Evolutionary conservation across 2,113 vertebrate species (phyloP), one percentile per base, ranked within the genome.

Genomic region (Cercocebus atys): DNA sequence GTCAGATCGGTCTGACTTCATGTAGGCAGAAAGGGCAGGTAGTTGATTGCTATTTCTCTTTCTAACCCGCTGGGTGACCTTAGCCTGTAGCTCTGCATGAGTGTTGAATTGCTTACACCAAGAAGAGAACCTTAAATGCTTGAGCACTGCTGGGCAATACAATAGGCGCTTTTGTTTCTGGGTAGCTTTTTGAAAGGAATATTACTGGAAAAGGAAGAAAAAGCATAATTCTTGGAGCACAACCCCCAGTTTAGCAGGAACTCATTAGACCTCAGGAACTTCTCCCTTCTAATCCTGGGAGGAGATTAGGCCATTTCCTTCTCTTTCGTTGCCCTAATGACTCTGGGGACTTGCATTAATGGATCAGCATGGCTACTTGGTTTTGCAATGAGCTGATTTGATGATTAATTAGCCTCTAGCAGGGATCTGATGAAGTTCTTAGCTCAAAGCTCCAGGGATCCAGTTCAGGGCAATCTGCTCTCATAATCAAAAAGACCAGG

Each of bases 321-420:
- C 96, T 93, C 85, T 94, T 93, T 96, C 17, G 35, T n/a, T 92
- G 70, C 57, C 61, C 87, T 96, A 92, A 93, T 90, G 79, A 97
- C 92, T 86, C 87, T 55, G 64, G 93, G 81, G 93, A 90, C 96
- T 66, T 95, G 85, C 78, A 85, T 90, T 97, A 97, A 83, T 88
- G 66, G 82, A 95, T 96, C 97, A 93, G 91, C 91, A 81, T 66
- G 93, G 92, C 47, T 55, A 76, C 61, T 96, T 88, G 94, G 76
- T 96, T 95, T 90, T 95, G 92, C 94, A 92, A 22, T 68, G 93
- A 96, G 79, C 85, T 94, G 83, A 97, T 89, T 79, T 91, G 96
- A 93, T 96, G 88, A 97, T 94, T 97, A 97, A 97, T 98, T 97
- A 97, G 86, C 82, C 68, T 87, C 86, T 92, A 94, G 86, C 92